Percentiles rank a stretch among this genome's conserved stretches.
Conservation (phyloP, 2,888 invertebrate species). For the Lycocerus yunnanus region DNA sequence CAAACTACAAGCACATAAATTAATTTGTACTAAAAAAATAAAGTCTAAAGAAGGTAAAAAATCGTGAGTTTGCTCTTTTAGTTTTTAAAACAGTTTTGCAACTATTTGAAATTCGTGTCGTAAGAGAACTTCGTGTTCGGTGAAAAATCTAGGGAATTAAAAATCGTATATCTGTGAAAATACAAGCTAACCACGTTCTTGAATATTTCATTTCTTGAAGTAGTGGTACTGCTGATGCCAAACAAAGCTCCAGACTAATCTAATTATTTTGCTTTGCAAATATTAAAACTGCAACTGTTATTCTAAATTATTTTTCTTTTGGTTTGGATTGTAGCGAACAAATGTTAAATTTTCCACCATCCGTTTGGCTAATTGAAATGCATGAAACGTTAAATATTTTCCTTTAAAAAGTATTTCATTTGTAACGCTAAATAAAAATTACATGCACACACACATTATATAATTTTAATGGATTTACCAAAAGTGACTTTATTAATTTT, state of each 20-base stretch:
- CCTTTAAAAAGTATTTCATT: slow-evolving; percentile 6
- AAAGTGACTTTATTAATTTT: not conserved
- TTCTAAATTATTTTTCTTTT: slow-evolving; percentile 43
- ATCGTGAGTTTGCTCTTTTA: not conserved
- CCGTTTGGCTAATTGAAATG: slow-evolving; percentile 19
- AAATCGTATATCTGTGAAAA: slow-evolving; percentile 32
- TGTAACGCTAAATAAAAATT: not conserved
- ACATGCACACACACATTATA: not conserved
- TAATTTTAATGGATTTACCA: not conserved
- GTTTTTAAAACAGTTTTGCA: slow-evolving; percentile 18
- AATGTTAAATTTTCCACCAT: slow-evolving; percentile 11
- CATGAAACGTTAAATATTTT: slow-evolving; percentile 9
- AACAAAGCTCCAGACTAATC: slow-evolving; percentile 48
- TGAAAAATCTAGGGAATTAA: slow-evolving; percentile 38
- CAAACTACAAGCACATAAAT: not conserved
- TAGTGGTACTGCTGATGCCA: slow-evolving; percentile 40
- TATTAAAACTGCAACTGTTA: slow-evolving; percentile 44
- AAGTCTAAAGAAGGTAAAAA: not conserved
- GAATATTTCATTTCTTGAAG: slow-evolving; percentile 49
- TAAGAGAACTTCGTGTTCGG: slow-evolving; percentile 33
- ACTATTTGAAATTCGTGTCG: slow-evolving; percentile 35
- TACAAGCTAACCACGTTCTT: slow-evolving; percentile 37
- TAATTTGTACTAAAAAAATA: not conserved
- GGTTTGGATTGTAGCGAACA: slow-evolving; percentile 27
- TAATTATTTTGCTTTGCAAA: slow-evolving; percentile 46